phyloP scores from a whole-genome alignment of 2,888 invertebrate species.

The Neria commutata region DNA sequence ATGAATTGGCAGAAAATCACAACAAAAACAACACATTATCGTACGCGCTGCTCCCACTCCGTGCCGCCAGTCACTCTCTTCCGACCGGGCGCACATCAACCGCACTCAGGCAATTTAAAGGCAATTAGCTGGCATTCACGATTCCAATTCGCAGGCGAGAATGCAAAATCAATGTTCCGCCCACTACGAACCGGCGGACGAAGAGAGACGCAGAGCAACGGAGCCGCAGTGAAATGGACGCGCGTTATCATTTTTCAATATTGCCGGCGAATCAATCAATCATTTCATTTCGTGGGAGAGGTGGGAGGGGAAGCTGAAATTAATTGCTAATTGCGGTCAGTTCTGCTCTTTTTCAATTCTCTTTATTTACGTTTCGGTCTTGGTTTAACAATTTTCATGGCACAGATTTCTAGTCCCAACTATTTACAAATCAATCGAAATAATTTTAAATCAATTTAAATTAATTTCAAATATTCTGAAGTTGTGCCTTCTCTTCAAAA shows the following conservation, averaged over 20 bases:
- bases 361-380: background rate
- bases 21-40: background rate
- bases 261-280: constrained; percentile 29
- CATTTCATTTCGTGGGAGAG: constrained; percentile 24
- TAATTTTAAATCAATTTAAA: no score
- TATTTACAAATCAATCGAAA: no score
- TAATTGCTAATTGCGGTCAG: constrained; percentile 25
- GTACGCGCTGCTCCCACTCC: background rate
- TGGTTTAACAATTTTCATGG: no score
- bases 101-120: constrained; percentile 23
- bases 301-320: constrained; percentile 1
- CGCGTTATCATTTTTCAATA: background rate
- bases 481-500: no score
- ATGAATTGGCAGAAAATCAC: constrained; percentile 14
- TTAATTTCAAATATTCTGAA: no score
- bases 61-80: background rate
- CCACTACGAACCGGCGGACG: background rate
- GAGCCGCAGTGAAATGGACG: no score
- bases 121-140: constrained; percentile 35
- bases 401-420: no score
- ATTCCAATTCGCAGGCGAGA: background rate
- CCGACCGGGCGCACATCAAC: background rate
- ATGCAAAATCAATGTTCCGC: background rate
- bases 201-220: background rate
- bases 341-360: constrained; percentile 5